Base-by-base conservation (phyloP, 1,140 invertebrate genomes). In the Cephus cinctus region DNA sequence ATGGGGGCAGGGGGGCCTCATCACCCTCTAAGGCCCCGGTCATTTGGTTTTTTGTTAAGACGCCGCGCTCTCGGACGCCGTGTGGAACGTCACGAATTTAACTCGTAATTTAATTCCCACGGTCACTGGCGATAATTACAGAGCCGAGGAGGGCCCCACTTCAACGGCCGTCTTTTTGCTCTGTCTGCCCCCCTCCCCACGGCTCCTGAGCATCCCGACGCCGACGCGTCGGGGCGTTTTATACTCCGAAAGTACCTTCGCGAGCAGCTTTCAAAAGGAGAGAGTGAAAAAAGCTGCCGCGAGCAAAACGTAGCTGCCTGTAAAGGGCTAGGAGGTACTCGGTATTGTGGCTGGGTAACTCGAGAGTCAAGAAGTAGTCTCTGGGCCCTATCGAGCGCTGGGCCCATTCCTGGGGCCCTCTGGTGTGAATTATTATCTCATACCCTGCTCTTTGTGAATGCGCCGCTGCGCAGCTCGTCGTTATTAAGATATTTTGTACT, bases 61-160 rank as follows among this genome's bases (percentile, higher is more conserved):
- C 34, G 32, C 9, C 5, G n/a, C 5, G 23, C 12, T 25, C 27
- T 23, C 43, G 15, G 15, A 34, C 27, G 31, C 22, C 41, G 31
- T 23, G 36, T 50, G 57, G 56, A 55, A 63, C 52, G 58, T 61
- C 50, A 59, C 50, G 57, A 61, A 67, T 67, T 68, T 61, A 69
- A 58, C 57, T 67, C 59, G 68, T 73, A 69, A 73, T 71, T 71
- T 63, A 70, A 71, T 73, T 73, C 70, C 70, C 70, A 71, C 69
- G 69, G 61, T 61, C 63, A 61, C 53, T 56, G 56, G 57, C 62
- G 63, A 70, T 70, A 73, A 71, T 71, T 71, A 66, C 64, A 62
- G 57, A 22, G 49, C 58, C 14, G 20, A 27, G 12, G 8, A 16
- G 35, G 32, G 39, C 9, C 23, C 12, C 40, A 38, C 4, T 22